Conservation (phyloP, 2,113 vertebrate species). For the Dascyllus trimaculatus region DNA sequence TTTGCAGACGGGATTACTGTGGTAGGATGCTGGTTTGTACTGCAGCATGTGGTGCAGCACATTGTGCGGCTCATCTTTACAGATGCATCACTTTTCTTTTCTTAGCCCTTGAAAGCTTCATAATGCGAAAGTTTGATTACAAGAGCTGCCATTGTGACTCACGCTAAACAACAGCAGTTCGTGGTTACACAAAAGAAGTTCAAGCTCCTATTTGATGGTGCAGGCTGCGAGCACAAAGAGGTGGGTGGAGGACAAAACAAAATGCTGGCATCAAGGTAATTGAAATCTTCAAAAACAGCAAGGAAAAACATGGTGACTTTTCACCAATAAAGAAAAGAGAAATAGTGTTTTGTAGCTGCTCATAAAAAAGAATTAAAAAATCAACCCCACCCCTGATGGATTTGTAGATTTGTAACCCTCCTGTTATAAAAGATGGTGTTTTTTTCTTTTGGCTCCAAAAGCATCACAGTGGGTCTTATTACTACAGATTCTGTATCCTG, state of each 20-base stretch:
- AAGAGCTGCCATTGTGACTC: background rate
- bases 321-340: background rate
- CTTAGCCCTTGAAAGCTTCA: conserved; percentile 18
- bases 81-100: background rate
- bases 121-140: conserved; percentile 9
- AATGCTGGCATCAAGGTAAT: background rate
- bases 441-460: too few relatives aligned
- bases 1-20: background rate
- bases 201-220: background rate
- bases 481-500: too few relatives aligned
- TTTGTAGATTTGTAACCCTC: too few relatives aligned
- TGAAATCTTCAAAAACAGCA: background rate
- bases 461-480: too few relatives aligned
- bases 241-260: conserved; percentile 9
- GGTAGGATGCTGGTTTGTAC: background rate
- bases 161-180: background rate
- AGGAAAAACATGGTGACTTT: background rate
- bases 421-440: too few relatives aligned
- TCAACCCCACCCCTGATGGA: too few relatives aligned
- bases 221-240: background rate
- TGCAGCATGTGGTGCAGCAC: background rate
- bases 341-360: too few relatives aligned
- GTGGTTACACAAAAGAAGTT: background rate
- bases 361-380: too few relatives aligned
- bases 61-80: background rate